Base-by-base conservation (phyloP, 2,113 vertebrate species). In the Parus major region DNA sequence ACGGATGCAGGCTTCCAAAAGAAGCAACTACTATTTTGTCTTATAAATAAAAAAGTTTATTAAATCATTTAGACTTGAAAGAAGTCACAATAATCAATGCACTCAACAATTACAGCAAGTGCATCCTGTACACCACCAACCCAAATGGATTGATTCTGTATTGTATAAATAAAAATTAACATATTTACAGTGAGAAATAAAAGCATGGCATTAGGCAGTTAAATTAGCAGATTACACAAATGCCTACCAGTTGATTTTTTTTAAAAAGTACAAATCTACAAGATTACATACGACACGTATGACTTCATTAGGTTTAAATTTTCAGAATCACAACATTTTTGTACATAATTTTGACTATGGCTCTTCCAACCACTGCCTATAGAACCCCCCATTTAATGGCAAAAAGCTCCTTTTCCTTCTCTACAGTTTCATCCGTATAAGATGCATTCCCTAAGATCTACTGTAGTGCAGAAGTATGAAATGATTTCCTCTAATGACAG, bases 1-100 rank as follows among this genome's bases (percentile, higher is more conserved):
- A 23, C 15, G 0, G 21, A n/a, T 22, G 31, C 13, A 36, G 86
- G 63, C 36, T 87, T 76, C 57, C 25, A 92, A 86, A 49, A 90
- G 69, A 97, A 94, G 69, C 53, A 33, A 90, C 59, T 59, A 73
- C 82, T 59, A 49, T 66, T 69, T 78, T 56, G 81, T 92, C 86
- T 90, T 81, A 90, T 97, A 96, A 97, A 97, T 97, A 97, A 95
- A 97, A 98, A 98, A 91, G 83, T 99, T 99, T 99, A 99, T 99
- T 99, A 98, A 99, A 99, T 98, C 97, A 97, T 98, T 98, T 98
- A 98, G 99, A 99, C 99, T 99, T 99, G 98, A 99, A 99, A 99
- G 98, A 99, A 99, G 99, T 99, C 99, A 98, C 98, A 98, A 98
- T 99, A 99, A 98, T 98, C 98, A 98, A 99, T 96, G 98, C 99